Evolutionary conservation across 2,113 vertebrate genomes (phyloP), one percentile per base, ranked within the genome.

Genomic region (Ochotona princeps): DNA sequence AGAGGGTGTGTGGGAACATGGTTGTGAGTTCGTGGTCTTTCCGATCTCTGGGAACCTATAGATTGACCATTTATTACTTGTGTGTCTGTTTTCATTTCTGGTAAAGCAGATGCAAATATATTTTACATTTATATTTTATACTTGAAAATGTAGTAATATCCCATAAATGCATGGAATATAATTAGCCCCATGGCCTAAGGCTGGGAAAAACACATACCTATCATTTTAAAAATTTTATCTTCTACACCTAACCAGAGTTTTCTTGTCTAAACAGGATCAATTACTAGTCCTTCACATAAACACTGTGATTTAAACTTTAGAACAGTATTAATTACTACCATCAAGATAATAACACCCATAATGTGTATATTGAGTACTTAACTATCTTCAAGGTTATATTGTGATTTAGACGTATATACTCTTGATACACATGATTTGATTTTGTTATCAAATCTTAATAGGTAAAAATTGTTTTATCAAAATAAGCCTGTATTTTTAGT

Each of bases 31-130:
- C 60, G 21, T 66, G 23, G 76, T 70, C 57, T 83, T n/a, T 28
- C 8, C 44, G 10, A 14, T 79, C 11, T n/a, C 26, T 21, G 9
- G 6, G 51, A 67, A 28, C 10, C 76, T 2, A 61, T 0, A 84
- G 30, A 78, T 20, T 65, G 30, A 90, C 35, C 5, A 7, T 70
- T 51, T 51, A 9, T 51, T 21, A 80, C 90, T 83, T 49, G 10
- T 63, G 51, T 47, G 20, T 92, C 49, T 79, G 30, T 63, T 89
- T 92, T 91, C 47, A 81, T 85, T 73, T 87, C 72, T 67, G 70
- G 26, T 23, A 92, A 88, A 87, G 80, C 47, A 7, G 13, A 44
- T 25, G 60, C 20, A 84, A 90, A 82, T 21, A 54, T 76, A 65
- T 83, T 87, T 86, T 72, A 67, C 20, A 87, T 32, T 17, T 73